A percentile compares a stretch with the other conserved stretches of the same genome.
These are phyloP conservation scores for Myotis planiceps DNA, from an alignment of 2,797 vertebrate species.

Conservation along the genomic window DNA sequence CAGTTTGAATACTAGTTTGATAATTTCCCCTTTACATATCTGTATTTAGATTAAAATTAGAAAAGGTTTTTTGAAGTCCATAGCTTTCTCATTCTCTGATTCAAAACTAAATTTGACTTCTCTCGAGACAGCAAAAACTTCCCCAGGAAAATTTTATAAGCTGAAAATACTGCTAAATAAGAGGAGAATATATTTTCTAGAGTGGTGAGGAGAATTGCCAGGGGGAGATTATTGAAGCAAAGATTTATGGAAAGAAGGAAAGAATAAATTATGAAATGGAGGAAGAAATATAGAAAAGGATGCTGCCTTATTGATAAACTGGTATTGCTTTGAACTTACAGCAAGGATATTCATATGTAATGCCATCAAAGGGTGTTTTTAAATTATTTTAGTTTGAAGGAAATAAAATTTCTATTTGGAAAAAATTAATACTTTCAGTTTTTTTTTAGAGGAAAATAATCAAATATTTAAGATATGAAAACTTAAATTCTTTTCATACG, in stretches of 20 bases:
- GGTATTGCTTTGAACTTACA: background rate
- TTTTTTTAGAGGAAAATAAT: constrained; percentile 46
- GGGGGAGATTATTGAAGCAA: background rate
- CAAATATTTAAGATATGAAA: background rate
- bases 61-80: background rate
- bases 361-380: background rate
- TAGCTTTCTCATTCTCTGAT: constrained; percentile 7
- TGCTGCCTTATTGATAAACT: background rate
- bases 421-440: background rate
- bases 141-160: constrained; percentile 18
- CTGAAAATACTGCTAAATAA: constrained; percentile 17
- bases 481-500: background rate
- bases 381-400: background rate
- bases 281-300: background rate
- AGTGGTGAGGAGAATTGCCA: background rate
- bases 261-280: background rate
- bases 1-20: background rate
- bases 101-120: constrained; percentile 21
- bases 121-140: background rate
- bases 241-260: background rate
- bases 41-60: constrained; percentile 22
- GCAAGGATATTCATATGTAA: background rate
- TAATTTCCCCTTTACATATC: background rate
- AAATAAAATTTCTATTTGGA: constrained; percentile 10
- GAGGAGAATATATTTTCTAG: constrained; percentile 7